Evolutionary conservation across 2,888 invertebrate species (phyloP), one percentile per base, ranked within the genome.

Genomic region (Andrena haemorrhoa): DNA sequence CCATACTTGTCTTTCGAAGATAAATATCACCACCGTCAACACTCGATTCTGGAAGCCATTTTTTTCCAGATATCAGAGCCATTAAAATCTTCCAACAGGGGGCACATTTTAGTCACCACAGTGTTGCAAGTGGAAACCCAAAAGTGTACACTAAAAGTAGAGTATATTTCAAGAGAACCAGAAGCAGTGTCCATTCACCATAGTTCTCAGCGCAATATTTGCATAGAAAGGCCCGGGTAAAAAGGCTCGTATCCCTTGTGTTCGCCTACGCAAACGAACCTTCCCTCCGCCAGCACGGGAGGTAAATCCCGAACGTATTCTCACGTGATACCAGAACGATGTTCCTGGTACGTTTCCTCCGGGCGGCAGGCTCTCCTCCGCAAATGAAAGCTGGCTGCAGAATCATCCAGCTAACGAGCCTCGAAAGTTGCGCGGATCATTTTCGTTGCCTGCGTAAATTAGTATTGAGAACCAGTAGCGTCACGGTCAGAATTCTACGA

Each of bases 381-480:
- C 31, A 23, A 29, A 60, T 47, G 33, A 56, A 31, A 70, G 26
- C 33, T 20, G n/a, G 16, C 23, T 33, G 53, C 5, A 10, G 65
- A 56, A 66, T 66, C 47, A 8, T 16, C 47, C 1, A 12, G 23
- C 53, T 41, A 71, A 76, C 41, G 71, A 68, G 20, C 29, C 29
- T 63, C 8, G 49, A 73, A 72, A 80, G 49, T 68, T 68, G 8
- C 20, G 8, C 10, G 60, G 56, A 75, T 33, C 33, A 26, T 31
- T 60, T 23, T 58, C 61, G 8, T 56, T 73, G 26, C 47, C 68
- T 31, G 12, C 35, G 49, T 63, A 77, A 81, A 77, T 76, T 63
- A 64, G 16, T 29, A 2, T 12, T 10, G 33, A 23, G 64, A 60
- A 66, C 73, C 64, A 26, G 61, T 66, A 26, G 29, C 56, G 61